phyloP scores from a whole-genome alignment of 2,888 invertebrate species.

The Erebia ligea region DNA sequence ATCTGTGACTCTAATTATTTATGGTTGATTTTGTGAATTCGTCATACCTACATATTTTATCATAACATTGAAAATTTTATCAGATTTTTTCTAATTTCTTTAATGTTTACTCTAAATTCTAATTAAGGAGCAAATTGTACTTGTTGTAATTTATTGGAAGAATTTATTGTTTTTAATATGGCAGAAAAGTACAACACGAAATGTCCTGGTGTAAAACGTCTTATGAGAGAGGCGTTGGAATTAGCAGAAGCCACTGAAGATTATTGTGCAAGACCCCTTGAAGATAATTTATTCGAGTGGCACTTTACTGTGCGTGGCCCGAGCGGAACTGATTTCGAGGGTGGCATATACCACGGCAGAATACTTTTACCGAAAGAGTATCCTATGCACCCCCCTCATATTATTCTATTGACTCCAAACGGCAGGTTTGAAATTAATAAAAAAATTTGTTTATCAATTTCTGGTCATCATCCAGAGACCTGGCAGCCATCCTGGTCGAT shows the following conservation, averaged over 20 bases:
- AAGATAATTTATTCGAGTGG: slow-evolving; percentile 98
- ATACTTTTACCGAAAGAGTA: slow-evolving; percentile 96
- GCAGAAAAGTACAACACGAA: slow-evolving; percentile 78
- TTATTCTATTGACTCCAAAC: slow-evolving; percentile 95
- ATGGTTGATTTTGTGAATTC: slow-evolving; percentile 8
- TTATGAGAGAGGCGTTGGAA: slow-evolving; percentile 96
- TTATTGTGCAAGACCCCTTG: slow-evolving; percentile 94
- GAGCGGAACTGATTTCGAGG: slow-evolving; percentile 93
- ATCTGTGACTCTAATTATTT: too few species aligned
- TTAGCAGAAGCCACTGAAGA: slow-evolving; percentile 93
- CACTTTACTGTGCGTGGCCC: slow-evolving; percentile 98
- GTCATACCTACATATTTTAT: neutral
- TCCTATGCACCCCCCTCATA: slow-evolving; percentile 98
- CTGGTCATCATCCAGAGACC: slow-evolving; percentile 98
- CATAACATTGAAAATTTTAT: slow-evolving; percentile 8
- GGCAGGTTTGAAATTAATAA: slow-evolving; percentile 96
- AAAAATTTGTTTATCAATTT: slow-evolving; percentile 97
- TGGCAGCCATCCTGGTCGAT: slow-evolving; percentile 99
- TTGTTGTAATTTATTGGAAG: neutral
- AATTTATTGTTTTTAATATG: slow-evolving; percentile 63
- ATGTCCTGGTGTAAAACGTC: slow-evolving; percentile 93
- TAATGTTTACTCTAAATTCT: neutral
- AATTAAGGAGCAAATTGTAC: slow-evolving; percentile 1
- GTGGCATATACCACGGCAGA: slow-evolving; percentile 95
- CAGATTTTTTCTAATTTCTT: slow-evolving; percentile 2